phyloP scores from a whole-genome alignment of 2,888 invertebrate genomes.

The Trypoxylon attenuatum region DNA sequence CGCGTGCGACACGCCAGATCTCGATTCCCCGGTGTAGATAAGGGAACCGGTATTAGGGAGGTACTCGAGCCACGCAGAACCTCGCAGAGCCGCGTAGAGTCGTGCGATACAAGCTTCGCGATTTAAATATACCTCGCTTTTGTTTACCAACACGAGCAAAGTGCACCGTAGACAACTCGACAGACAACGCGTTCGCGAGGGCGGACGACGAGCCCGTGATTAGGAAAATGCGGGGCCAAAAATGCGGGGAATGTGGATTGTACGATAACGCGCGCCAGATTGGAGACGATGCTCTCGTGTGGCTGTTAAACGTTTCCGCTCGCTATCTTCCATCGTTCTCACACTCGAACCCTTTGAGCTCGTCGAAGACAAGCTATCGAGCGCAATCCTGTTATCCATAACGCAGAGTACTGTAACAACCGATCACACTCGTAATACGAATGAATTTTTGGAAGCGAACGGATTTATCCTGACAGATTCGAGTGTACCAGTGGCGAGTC shows the following conservation, averaged over 20 bases:
- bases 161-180: no score
- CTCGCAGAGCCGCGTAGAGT: constrained; percentile 8
- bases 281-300: not conserved
- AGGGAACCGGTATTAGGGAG: constrained; percentile 64
- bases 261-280: not conserved
- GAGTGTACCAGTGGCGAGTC: no score
- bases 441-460: no score
- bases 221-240: constrained; percentile 4
- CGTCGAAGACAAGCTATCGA: no score
- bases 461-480: no score
- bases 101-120: constrained; percentile 44
- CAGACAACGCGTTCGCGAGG: not conserved
- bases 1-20: constrained; percentile 69
- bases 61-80: no score
- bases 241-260: not conserved
- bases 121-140: constrained; percentile 56
- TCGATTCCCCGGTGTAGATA: constrained; percentile 63
- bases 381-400: no score
- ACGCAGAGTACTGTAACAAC: no score
- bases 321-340: no score
- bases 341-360: no score
- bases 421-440: no score
- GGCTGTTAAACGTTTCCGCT: not conserved
- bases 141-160: constrained; percentile 57
- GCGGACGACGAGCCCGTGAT: not conserved